Evolutionary conservation across 37 sponge, comb jelly and placozoan genomes (phyloP), one percentile per base, ranked within the genome.

Genomic region (Geodia barretti): DNA sequence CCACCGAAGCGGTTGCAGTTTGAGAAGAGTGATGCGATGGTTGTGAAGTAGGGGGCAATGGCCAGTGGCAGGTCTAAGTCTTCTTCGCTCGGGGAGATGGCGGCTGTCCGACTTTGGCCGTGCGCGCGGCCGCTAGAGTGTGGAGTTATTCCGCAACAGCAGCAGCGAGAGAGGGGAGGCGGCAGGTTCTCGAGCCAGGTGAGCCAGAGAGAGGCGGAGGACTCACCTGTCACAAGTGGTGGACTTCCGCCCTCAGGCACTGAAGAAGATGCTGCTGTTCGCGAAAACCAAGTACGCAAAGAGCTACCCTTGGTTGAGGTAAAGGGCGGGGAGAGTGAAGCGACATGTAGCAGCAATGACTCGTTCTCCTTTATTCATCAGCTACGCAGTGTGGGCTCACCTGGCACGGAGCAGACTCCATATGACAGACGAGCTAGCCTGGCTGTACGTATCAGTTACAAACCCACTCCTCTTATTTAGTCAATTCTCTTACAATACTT

Each of bases 401-500:
- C 75, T 92, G 41, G 92, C 81, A 23, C 79, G 25, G 58, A 83
- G 31, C 73, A 92, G 83, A 72, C 41, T 87, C 9, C 64, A 54
- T 26, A 28, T 92, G 31, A 24, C 85, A 21, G 92, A 92, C 7
- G 88, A 92, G 19, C 72, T 78, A 1, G 76, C 92, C 23, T 87
- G 88, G 88, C 65, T 87, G 88, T 87, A 41, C 79, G 92, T 87
- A 0, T 2, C 32, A 14, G n/a, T n/a, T n/a, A n/a, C n/a, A n/a
- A n/a, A n/a, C 68, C 26, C 30, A 19, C 40, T 33, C 30, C 32
- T 39, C 24, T 1, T 2, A n/a, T 41, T 41, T 40, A 17, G 17
- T n/a, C 23, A 19, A 30, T 31, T 69, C 26, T 8, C 9, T 24
- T 66, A 9, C 21, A 20, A n/a, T n/a, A 17, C 28, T 8, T 14